phyloP scores from a whole-genome alignment of 2,797 vertebrate genomes.

The Rhinogobio ventralis region DNA sequence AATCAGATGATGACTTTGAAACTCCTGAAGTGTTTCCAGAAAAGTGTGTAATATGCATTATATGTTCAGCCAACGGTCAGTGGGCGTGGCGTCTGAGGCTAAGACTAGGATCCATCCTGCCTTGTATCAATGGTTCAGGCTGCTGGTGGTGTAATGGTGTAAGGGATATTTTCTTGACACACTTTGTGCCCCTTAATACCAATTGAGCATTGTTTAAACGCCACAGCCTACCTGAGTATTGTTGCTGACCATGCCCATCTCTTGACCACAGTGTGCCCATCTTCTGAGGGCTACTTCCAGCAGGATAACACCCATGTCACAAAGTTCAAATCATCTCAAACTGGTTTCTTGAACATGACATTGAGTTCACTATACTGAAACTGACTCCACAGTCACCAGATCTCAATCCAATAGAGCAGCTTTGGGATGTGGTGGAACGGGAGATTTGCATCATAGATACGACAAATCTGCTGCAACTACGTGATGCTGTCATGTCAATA shows the following conservation, averaged over 20 bases:
- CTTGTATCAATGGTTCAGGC: too few relatives aligned
- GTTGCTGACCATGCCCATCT: not conserved
- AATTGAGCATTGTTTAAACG: too few relatives aligned
- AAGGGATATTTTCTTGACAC: too few relatives aligned
- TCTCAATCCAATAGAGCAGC: not conserved
- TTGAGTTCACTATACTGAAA: not conserved
- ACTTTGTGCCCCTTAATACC: too few relatives aligned
- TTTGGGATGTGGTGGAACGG: too few relatives aligned
- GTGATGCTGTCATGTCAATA: not conserved
- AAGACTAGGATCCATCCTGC: too few relatives aligned
- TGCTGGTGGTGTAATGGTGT: too few relatives aligned
- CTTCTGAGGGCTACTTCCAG: constrained; percentile 59
- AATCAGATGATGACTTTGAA: too few relatives aligned
- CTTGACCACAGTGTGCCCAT: not conserved
- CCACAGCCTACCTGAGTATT: not conserved
- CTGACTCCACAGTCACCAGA: not conserved
- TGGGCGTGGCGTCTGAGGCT: too few relatives aligned
- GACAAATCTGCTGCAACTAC: not conserved
- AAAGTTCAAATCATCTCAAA: not conserved
- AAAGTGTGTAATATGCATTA: too few relatives aligned
- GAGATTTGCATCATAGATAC: not conserved
- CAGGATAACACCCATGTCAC: constrained; percentile 52
- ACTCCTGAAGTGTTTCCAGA: too few relatives aligned
- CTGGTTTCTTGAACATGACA: not conserved
- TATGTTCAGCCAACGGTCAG: too few relatives aligned